A percentile compares a stretch with the other conserved stretches of the same genome.
phyloP scores from a whole-genome alignment of 2,113 vertebrate genomes.

The Colinus virginianus region DNA sequence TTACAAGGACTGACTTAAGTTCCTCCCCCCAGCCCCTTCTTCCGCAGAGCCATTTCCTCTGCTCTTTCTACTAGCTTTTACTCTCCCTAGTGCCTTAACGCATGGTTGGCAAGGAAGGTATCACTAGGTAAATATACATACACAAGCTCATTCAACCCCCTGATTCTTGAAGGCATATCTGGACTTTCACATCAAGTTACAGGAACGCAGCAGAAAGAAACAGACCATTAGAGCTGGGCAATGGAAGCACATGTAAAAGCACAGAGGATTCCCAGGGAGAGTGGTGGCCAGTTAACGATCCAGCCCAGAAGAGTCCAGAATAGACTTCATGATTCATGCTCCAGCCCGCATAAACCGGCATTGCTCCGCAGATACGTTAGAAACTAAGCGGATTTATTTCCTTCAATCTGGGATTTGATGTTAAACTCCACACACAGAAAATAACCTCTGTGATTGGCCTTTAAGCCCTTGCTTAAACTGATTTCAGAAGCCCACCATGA shows the following conservation, averaged over 20 bases:
- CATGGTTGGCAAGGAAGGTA: not conserved
- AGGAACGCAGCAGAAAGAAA: not conserved
- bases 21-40: not conserved
- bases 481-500: not conserved
- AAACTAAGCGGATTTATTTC: conserved; percentile 5
- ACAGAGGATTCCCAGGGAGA: not conserved
- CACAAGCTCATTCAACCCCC: not conserved
- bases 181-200: not conserved
- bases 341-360: not conserved
- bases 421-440: not conserved
- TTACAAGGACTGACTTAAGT: not conserved
- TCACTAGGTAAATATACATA: not conserved
- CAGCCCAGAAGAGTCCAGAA: not conserved
- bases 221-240: not conserved
- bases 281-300: not conserved
- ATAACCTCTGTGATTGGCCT: not conserved
- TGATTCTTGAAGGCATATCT: not conserved
- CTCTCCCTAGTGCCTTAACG: not conserved
- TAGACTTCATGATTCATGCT: not conserved
- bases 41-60: not conserved
- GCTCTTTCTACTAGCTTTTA: not conserved
- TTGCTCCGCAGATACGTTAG: not conserved
- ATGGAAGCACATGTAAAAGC: accelerated
- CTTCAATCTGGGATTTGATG: not conserved
- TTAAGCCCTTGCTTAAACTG: not conserved